Evolutionary conservation across 2,113 vertebrate species (phyloP), one percentile per base, ranked within the genome.

Genomic region (Mellivora capensis): DNA sequence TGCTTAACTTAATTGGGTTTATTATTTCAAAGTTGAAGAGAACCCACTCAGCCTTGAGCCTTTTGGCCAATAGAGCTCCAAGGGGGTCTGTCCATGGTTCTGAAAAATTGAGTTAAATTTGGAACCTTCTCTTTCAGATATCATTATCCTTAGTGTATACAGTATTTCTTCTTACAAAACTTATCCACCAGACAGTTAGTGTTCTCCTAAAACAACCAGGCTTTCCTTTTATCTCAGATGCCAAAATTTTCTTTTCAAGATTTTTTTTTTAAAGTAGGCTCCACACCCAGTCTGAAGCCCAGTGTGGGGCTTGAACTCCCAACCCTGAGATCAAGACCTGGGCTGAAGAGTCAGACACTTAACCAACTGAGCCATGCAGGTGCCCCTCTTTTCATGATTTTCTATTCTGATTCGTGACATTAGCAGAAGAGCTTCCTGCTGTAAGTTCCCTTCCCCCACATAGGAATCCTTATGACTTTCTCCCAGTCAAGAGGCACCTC

Each of bases 71-170:
- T 37, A 34, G 69, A 37, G 1, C 4, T 0, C 18, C 0, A 0
- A 18, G 31, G 62, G 34, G 23, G 15, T 34, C 82, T 96, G 83
- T 96, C 94, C 90, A 49, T 67, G 71, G 96, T 97, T 4, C 93
- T 97, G 94, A 97, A 93, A 88, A 2, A 2, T 15, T 92, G 72
- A 59, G 5, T 89, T 94, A 72, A 29, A 52, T 94, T 85, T 86
- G 42, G 72, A 88, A 42, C 4, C 17, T 15, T 88, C 27, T 77
- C 17, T 34, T 87, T 74, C 72, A 94, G 92, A 90, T 49, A 57
- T 84, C 39, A 39, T 90, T 18, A 67, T 44, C 7, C 27, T 79
- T 91, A 67, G 54, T 31, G 18, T 87, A 31, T 52, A 31, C n/a
- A 67, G 1, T 82, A 89, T 49, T 87, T 90, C 17, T 91, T 90